Evolutionary conservation across 2,888 invertebrate genomes (phyloP).

Genomic region (Chrysolina americana): DNA sequence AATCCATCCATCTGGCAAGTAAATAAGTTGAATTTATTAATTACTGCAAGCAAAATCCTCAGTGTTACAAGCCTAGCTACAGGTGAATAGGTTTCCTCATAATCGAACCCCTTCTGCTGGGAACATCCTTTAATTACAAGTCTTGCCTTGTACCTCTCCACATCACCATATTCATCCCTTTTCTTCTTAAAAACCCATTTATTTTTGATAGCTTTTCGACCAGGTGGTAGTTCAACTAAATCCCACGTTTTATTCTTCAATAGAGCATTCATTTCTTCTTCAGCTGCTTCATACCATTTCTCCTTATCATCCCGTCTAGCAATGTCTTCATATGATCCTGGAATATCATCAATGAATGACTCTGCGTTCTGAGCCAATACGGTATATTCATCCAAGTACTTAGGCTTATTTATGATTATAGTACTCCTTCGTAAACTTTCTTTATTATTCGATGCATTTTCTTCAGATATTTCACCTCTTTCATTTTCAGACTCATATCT

Average conservation of each 20-base stretch:
- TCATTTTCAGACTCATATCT: background rate
- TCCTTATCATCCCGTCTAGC: slow-evolving; percentile 44
- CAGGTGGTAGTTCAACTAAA: slow-evolving; percentile 41
- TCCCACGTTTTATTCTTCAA: slow-evolving; percentile 58
- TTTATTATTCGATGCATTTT: background rate
- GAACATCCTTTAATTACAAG: slow-evolving; percentile 57
- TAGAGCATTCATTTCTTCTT: slow-evolving; percentile 40
- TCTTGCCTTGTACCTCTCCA: slow-evolving; percentile 51
- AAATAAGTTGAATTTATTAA: slow-evolving; percentile 21
- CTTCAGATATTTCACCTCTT: slow-evolving; percentile 5
- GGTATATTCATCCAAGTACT: slow-evolving; percentile 13
- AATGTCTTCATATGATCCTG: slow-evolving; percentile 27
- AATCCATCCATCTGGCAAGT: slow-evolving; percentile 9
- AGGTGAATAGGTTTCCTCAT: slow-evolving; percentile 47
- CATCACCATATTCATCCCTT: slow-evolving; percentile 54
- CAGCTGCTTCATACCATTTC: no score
- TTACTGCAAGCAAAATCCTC: slow-evolving; percentile 29
- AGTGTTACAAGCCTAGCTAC: slow-evolving; percentile 33
- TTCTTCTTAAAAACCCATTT: slow-evolving; percentile 59
- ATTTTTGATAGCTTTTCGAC: slow-evolving; percentile 52
- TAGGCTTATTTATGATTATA: background rate
- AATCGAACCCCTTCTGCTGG: slow-evolving; percentile 52
- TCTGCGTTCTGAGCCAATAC: slow-evolving; percentile 21
- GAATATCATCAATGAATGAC: slow-evolving; percentile 31
- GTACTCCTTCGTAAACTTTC: slow-evolving; percentile 16